phyloP scores from a whole-genome alignment of 2,797 vertebrate genomes.

The Telmatherina bonti region DNA sequence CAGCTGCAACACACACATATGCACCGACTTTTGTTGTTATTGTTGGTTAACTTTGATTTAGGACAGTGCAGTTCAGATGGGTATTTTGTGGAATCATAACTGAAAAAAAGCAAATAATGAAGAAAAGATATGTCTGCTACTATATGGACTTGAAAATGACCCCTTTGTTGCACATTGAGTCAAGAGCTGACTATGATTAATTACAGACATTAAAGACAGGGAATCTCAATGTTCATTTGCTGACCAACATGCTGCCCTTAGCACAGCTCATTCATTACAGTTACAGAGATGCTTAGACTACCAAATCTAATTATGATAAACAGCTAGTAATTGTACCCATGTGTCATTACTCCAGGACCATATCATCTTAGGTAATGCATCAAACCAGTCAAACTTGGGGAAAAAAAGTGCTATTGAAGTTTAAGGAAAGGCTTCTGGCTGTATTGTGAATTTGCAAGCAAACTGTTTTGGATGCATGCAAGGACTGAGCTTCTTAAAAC shows the following conservation, averaged over 20 bases:
- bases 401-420: background rate
- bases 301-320: slow-evolving; percentile 78
- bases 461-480: background rate
- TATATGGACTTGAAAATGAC: slow-evolving; percentile 55
- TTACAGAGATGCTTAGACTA: slow-evolving; percentile 66
- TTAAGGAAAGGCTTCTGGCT: background rate
- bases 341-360: slow-evolving; percentile 57
- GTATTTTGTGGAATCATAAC: background rate
- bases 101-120: background rate
- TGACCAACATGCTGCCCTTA: slow-evolving; percentile 77
- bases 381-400: slow-evolving; percentile 43
- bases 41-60: slow-evolving; percentile 1
- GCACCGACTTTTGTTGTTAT: background rate
- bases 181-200: slow-evolving; percentile 68
- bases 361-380: slow-evolving; percentile 53
- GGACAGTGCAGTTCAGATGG: background rate
- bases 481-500: background rate
- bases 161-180: slow-evolving; percentile 54
- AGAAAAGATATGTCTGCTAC: slow-evolving; percentile 28
- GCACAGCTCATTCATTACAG: slow-evolving; percentile 75
- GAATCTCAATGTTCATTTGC: slow-evolving; percentile 73
- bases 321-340: slow-evolving; percentile 64
- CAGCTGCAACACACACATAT: too few species aligned
- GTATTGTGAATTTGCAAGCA: background rate
- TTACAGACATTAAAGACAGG: slow-evolving; percentile 64